Conservation (phyloP, 2,113 vertebrate species). For the Myocastor coypus region DNA sequence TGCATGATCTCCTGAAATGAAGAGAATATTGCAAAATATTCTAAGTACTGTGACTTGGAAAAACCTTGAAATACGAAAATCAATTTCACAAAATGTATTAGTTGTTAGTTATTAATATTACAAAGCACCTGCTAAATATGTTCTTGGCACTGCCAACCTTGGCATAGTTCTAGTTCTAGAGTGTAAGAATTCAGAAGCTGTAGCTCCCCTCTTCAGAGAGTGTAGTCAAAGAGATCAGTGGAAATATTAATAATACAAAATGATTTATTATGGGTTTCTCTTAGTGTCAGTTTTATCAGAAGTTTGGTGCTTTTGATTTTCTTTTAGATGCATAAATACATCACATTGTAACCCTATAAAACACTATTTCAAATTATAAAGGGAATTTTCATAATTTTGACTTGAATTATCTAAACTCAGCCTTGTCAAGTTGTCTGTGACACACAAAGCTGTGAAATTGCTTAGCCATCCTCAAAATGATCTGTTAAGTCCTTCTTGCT, state of each 20-base stretch:
- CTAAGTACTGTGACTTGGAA: background rate
- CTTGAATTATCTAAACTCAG: slow-evolving; percentile 36
- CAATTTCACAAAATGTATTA: background rate
- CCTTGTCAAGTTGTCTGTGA: slow-evolving; percentile 47
- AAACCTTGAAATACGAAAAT: background rate
- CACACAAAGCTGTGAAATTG: slow-evolving; percentile 29
- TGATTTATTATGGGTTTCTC: background rate
- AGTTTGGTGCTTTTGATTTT: background rate
- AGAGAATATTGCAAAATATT: slow-evolving; percentile 26
- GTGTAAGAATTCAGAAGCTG: background rate
- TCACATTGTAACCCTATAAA: background rate
- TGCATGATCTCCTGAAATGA: background rate
- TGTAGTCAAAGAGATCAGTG: background rate
- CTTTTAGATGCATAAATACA: background rate
- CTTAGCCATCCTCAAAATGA: slow-evolving; percentile 14
- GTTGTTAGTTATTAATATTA: background rate
- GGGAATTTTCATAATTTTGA: background rate
- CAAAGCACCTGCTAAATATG: background rate
- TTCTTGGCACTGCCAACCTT: background rate
- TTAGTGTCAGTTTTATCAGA: slow-evolving; percentile 13
- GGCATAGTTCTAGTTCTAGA: background rate
- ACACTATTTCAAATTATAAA: background rate
- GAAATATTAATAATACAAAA: background rate
- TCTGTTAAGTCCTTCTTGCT: background rate
- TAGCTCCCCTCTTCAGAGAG: background rate